Percentiles rank a stretch among this genome's conserved stretches.
phyloP scores from a whole-genome alignment of 2,888 invertebrate genomes.

The Euphydryas editha region DNA sequence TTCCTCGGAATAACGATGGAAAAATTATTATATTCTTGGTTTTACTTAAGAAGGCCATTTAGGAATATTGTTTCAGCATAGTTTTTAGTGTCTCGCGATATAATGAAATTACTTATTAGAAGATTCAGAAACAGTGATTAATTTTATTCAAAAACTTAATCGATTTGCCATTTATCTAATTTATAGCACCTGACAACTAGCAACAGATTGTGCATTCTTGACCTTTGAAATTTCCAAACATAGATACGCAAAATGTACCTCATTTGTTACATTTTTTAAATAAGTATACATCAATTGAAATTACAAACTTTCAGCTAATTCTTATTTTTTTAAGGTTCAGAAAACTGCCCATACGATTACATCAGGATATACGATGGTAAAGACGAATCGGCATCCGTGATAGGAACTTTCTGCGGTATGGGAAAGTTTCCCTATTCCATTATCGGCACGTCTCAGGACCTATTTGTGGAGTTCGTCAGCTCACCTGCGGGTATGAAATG shows the following conservation, averaged over 20 bases:
- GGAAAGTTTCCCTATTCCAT: constrained; percentile 97
- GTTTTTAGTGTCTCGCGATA: constrained; percentile 36
- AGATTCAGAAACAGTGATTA: too few species aligned
- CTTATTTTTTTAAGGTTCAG: constrained; percentile 82
- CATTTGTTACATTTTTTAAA: too few species aligned
- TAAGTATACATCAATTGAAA: too few species aligned
- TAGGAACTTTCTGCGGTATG: constrained; percentile 96
- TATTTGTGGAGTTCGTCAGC: constrained; percentile 95
- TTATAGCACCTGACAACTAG: too few species aligned
- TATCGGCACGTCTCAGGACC: constrained; percentile 94
- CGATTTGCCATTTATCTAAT: too few species aligned
- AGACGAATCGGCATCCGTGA: constrained; percentile 92
- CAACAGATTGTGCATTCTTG: too few species aligned
- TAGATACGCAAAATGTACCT: too few species aligned
- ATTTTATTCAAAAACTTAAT: too few species aligned
- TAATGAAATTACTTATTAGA: constrained; percentile 3
- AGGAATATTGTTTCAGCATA: constrained; percentile 37
- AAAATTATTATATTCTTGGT: constrained; percentile 33
- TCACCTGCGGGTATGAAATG: constrained; percentile 89
- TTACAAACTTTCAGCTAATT: neutral
- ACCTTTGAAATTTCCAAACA: too few species aligned
- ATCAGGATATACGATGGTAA: constrained; percentile 95
- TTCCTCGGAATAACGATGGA: constrained; percentile 39
- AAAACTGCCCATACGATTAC: constrained; percentile 95
- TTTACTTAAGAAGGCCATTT: constrained; percentile 37